Evolutionary conservation across 30 jellyfish, hydroid and myxozoan genomes (phyloP).

Genomic region (Clytia hemisphaerica): DNA sequence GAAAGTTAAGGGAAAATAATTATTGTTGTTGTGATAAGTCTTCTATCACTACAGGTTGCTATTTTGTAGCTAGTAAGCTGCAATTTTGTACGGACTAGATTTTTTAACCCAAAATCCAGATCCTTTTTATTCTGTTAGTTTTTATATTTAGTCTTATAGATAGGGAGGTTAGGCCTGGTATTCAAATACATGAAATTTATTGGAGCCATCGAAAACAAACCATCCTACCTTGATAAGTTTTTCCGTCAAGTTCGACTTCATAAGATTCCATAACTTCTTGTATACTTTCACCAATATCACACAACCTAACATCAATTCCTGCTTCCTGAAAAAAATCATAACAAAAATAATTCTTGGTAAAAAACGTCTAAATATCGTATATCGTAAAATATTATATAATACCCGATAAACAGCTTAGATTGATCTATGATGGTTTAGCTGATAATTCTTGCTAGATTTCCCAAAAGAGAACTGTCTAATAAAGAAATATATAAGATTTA

Average conservation of each 20-base stretch:
- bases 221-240: conserved; percentile 80
- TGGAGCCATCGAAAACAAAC: too few species aligned
- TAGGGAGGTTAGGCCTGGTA: too few species aligned
- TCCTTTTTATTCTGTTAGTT: too few species aligned
- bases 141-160: too few species aligned
- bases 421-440: background rate
- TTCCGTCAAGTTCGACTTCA: conserved; percentile 96
- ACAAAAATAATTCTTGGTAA: background rate
- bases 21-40: too few species aligned
- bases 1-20: background rate
- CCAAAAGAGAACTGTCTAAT: background rate
- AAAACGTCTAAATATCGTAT: too few species aligned
- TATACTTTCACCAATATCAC: conserved; percentile 98
- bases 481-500: background rate
- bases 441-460: background rate
- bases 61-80: too few species aligned
- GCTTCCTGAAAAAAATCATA: conserved; percentile 61
- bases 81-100: too few species aligned
- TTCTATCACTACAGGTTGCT: too few species aligned
- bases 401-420: background rate
- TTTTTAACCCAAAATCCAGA: too few species aligned
- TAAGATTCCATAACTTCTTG: conserved; percentile 98
- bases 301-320: conserved; percentile 95
- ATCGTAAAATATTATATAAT: too few species aligned
- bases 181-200: too few species aligned